Evolutionary conservation across 2,888 invertebrate species (phyloP).

Genomic region (Strigamia transsilvanica): DNA sequence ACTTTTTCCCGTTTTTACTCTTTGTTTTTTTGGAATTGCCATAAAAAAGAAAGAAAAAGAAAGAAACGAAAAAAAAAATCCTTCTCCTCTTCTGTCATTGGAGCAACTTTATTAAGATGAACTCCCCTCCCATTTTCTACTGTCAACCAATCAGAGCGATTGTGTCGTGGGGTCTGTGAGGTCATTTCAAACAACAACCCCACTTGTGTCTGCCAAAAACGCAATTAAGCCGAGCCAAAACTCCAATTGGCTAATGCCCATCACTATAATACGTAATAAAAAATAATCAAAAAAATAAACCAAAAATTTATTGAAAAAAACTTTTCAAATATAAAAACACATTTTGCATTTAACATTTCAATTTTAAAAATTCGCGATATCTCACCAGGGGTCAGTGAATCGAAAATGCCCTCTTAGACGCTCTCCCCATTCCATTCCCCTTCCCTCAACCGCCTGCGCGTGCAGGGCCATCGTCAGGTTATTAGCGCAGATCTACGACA

Average conservation of each 20-base stretch:
- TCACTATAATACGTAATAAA: background rate
- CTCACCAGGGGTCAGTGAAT: constrained; percentile 18
- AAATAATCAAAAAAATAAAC: background rate
- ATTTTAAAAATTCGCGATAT: background rate
- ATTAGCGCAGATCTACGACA: constrained; percentile 50
- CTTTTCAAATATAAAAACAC: background rate
- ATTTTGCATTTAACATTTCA: background rate
- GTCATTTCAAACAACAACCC: constrained; percentile 44
- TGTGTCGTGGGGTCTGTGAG: constrained; percentile 39
- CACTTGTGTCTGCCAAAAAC: background rate
- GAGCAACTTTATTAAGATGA: constrained; percentile 28
- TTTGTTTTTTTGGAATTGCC: background rate
- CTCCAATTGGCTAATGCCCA: constrained; percentile 18
- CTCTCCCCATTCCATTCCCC: background rate
- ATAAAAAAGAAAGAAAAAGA: background rate
- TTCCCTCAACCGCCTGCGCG: constrained; percentile 24
- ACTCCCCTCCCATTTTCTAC: constrained; percentile 40
- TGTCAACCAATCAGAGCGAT: constrained; percentile 42
- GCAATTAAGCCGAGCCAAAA: constrained; percentile 4
- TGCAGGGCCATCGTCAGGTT: constrained; percentile 48
- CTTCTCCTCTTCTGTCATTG: constrained; percentile 4
- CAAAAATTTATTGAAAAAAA: background rate
- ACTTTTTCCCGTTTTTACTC: background rate
- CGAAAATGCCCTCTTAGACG: constrained; percentile 3
- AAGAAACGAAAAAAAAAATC: constrained; percentile 3